Conservation (phyloP, 2,888 invertebrate species). For the Zonitis immaculata region DNA sequence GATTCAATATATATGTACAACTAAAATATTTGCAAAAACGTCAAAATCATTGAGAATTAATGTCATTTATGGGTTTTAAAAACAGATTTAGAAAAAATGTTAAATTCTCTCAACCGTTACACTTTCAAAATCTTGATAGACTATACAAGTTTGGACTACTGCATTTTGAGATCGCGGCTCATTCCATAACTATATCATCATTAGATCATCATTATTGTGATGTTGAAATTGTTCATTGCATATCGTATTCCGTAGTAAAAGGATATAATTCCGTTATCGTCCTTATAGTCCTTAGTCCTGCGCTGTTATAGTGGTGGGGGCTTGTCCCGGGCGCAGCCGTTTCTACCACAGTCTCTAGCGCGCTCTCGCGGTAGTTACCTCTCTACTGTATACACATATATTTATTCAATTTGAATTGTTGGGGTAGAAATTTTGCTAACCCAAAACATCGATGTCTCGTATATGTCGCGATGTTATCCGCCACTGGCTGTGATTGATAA, state of each 20-base stretch:
- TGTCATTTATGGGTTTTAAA: neutral
- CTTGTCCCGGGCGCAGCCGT: slow-evolving; percentile 49
- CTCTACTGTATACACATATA: no score
- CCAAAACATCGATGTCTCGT: slow-evolving; percentile 3
- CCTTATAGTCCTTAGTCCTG: slow-evolving; percentile 31
- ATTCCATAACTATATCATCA: slow-evolving; percentile 7
- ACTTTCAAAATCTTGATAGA: no score
- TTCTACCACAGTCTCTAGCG: slow-evolving; percentile 43
- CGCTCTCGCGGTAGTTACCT: slow-evolving; percentile 34
- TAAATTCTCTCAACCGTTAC: no score
- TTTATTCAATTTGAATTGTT: neutral
- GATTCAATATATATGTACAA: neutral
- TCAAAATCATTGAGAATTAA: neutral
- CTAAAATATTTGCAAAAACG: neutral
- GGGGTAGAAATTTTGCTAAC: neutral
- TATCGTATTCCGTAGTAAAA: slow-evolving; percentile 16
- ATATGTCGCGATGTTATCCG: slow-evolving; percentile 4
- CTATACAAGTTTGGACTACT: no score
- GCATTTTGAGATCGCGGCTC: no score
- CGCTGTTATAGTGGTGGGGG: slow-evolving; percentile 44
- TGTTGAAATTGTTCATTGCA: slow-evolving; percentile 22
- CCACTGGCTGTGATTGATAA: slow-evolving; percentile 17
- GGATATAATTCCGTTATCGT: slow-evolving; percentile 29
- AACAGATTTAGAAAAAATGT: no score
- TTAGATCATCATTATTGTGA: slow-evolving; percentile 8